Conservation (phyloP, 2,113 vertebrate genomes). For the Carollia perspicillata region DNA sequence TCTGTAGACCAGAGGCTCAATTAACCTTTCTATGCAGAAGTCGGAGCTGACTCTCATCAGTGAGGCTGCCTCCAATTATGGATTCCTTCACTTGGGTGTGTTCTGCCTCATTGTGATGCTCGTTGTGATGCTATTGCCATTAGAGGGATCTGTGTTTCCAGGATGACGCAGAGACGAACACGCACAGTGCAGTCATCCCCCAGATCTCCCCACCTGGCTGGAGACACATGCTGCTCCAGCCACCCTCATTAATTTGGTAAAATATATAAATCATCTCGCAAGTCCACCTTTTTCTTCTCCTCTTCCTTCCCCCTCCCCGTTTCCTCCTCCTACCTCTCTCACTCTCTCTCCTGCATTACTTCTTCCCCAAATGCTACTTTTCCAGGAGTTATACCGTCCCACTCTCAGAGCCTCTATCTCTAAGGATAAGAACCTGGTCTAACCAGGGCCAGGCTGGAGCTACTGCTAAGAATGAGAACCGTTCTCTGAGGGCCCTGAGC, state of each 20-base stretch:
- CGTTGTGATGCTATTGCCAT: fast-evolving
- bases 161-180: fast-evolving
- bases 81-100: too few species aligned
- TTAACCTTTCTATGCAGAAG: neutral
- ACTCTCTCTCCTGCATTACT: neutral
- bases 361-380: neutral
- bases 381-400: too few species aligned
- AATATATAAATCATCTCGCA: neutral
- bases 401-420: neutral
- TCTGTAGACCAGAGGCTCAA: neutral
- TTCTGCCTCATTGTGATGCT: neutral
- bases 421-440: neutral
- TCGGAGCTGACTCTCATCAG: neutral
- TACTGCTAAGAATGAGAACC: neutral
- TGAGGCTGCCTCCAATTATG: neutral
- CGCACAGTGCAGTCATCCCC: fast-evolving
- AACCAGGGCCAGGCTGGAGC: fast-evolving
- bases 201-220: neutral
- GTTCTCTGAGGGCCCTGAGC: neutral
- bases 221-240: neutral
- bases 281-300: neutral
- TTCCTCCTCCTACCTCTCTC: neutral
- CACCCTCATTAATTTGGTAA: neutral
- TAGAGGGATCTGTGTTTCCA: neutral
- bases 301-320: too few species aligned